These are phyloP conservation scores for Caligus rogercresseyi DNA, from an alignment of 1,140 invertebrate species.

Conservation along the genomic window DNA sequence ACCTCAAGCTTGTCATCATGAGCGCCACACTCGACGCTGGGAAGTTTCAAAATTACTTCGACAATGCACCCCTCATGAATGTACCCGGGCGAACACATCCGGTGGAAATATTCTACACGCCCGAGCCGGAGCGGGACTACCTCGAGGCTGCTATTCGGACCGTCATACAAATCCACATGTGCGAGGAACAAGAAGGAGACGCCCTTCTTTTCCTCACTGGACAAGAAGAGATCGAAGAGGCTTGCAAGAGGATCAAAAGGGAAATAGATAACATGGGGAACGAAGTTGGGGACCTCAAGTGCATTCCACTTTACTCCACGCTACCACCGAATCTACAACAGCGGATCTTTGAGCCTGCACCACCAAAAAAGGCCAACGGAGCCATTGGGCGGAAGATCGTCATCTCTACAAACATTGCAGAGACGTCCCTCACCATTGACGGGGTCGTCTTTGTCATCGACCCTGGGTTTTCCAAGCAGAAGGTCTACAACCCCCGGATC, in stretches of 20 bases:
- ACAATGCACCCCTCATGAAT: conserved; percentile 94
- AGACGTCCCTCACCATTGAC: conserved; percentile 97
- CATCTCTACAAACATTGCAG: conserved; percentile 97
- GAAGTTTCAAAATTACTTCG: conserved; percentile 95
- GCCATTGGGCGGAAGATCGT: conserved; percentile 68
- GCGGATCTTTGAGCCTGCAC: conserved; percentile 87
- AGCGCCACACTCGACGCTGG: conserved; percentile 98
- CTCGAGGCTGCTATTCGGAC: conserved; percentile 95
- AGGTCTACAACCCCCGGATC: conserved; percentile 91
- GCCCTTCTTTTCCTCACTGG: conserved; percentile 85
- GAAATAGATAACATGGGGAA: conserved; percentile 92
- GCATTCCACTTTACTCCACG: conserved; percentile 96
- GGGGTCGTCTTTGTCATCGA: conserved; percentile 99
- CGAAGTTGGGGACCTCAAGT: conserved; percentile 91
- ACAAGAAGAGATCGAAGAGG: conserved; percentile 89
- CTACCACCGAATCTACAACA: conserved; percentile 93
- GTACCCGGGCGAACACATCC: conserved; percentile 91
- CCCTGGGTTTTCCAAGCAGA: conserved; percentile 99
- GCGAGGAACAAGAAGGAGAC: conserved; percentile 86
- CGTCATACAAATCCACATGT: conserved; percentile 97
- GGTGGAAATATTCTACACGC: conserved; percentile 98
- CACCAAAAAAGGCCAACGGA: conserved; percentile 76
- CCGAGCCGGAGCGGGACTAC: conserved; percentile 94
- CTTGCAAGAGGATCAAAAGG: conserved; percentile 89
- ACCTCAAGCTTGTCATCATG: conserved; percentile 98